Percentiles rank a stretch among this genome's conserved stretches.
phyloP scores from a whole-genome alignment of 2,797 vertebrate species.

The Sarcoramphus papa region DNA sequence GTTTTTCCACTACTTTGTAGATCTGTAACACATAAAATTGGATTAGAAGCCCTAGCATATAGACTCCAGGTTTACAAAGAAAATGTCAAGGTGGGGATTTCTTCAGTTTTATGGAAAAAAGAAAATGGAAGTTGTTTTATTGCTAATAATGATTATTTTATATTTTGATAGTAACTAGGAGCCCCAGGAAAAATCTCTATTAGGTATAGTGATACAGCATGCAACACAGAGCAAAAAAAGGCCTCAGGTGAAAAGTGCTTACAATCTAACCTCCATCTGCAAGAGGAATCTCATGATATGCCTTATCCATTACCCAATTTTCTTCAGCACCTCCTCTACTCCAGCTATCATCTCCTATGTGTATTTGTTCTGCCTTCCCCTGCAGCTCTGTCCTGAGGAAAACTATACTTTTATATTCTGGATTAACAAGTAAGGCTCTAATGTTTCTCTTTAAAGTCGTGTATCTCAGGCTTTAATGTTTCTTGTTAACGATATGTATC shows the following conservation, averaged over 20 bases:
- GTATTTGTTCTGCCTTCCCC: slow-evolving; percentile 34
- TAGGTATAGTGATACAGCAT: neutral
- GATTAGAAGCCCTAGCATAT: neutral
- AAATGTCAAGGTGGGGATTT: neutral
- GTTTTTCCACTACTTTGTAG: neutral
- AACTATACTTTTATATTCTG: neutral
- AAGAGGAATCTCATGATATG: neutral
- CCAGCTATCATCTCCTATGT: neutral
- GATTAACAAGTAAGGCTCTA: neutral
- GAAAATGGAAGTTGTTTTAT: neutral
- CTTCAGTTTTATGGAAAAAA: neutral
- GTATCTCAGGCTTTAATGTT: neutral
- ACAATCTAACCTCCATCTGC: neutral
- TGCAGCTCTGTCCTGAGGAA: slow-evolving; percentile 11
- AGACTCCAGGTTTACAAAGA: neutral
- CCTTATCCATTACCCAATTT: neutral
- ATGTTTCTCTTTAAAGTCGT: neutral
- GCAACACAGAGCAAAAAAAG: neutral
- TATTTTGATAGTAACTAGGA: neutral
- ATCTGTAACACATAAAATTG: neutral
- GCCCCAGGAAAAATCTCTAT: neutral
- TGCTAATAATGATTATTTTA: neutral
- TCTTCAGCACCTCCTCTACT: neutral
- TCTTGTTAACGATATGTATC: neutral
- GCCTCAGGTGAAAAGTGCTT: neutral